These are phyloP conservation scores for Gryon sp. DNA, from an alignment of 1,140 invertebrate genomes.

Conservation along the genomic window DNA sequence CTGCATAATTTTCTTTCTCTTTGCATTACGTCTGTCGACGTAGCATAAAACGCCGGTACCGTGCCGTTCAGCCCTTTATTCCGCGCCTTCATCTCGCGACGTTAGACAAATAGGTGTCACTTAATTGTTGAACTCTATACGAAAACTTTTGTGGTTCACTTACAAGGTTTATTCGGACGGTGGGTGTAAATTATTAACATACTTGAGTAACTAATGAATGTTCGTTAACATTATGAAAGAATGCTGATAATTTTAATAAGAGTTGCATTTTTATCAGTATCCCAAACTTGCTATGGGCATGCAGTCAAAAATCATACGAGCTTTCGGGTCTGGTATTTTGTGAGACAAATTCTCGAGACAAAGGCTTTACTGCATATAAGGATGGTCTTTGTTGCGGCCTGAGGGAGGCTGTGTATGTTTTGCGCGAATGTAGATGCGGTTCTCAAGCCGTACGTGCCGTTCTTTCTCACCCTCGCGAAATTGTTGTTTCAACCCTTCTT, in stretches of 20 bases:
- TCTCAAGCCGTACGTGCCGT: conserved; percentile 70
- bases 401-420: conserved; percentile 63
- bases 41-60: conserved; percentile 11
- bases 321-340: conserved; percentile 37
- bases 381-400: conserved; percentile 35
- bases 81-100: background rate
- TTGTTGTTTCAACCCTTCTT: conserved; percentile 77
- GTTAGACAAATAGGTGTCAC: conserved; percentile 49
- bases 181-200: too few species aligned
- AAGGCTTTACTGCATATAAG: conserved; percentile 19
- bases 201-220: too few species aligned
- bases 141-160: conserved; percentile 17
- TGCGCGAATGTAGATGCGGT: conserved; percentile 76
- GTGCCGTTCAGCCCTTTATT: too few species aligned
- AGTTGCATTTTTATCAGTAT: too few species aligned
- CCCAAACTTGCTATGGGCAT: too few species aligned
- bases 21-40: conserved; percentile 37
- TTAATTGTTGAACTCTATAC: conserved; percentile 42
- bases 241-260: too few species aligned
- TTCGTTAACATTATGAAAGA: too few species aligned
- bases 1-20: conserved; percentile 62
- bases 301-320: conserved; percentile 13
- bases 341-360: conserved; percentile 37
- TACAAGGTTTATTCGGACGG: too few species aligned
- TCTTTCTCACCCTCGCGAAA: conserved; percentile 71